Percentiles rank a stretch among this genome's conserved stretches.
Evolutionary conservation across 2,888 invertebrate genomes (phyloP).

Genomic region (Drosophila histrio): DNA sequence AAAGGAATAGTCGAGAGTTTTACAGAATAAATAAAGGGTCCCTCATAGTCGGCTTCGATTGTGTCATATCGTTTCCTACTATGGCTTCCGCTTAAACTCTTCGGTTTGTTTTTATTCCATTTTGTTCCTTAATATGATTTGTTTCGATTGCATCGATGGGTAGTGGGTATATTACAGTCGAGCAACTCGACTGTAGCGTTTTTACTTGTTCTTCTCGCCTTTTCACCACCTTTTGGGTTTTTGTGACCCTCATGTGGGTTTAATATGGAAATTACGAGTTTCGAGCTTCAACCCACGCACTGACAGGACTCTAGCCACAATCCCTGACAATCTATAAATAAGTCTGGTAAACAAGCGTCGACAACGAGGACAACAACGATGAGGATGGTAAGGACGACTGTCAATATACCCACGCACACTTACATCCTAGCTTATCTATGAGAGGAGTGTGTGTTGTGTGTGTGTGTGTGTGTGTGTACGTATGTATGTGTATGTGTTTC

Average conservation of each 20-base stretch:
- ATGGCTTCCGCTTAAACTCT: no score
- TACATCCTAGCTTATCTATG: background rate
- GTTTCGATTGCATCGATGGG: no score
- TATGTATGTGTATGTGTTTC: background rate
- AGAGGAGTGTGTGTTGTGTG: no score
- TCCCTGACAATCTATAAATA: slow-evolving; percentile 71
- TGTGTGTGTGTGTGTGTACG: background rate
- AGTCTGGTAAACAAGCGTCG: slow-evolving; percentile 50
- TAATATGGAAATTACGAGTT: slow-evolving; percentile 44
- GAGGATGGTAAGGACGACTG: slow-evolving; percentile 5
- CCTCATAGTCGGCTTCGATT: no score
- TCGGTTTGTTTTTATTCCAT: no score
- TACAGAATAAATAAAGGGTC: no score
- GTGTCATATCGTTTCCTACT: no score
- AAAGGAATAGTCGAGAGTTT: no score
- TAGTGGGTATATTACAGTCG: no score
- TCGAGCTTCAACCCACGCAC: slow-evolving; percentile 7
- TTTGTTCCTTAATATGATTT: no score
- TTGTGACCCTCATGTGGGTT: slow-evolving; percentile 33
- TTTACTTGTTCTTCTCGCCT: background rate
- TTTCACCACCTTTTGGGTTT: slow-evolving; percentile 22
- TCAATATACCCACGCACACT: slow-evolving; percentile 20
- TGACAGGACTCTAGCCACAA: slow-evolving; percentile 19
- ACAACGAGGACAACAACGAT: slow-evolving; percentile 2
- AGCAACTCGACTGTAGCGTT: no score